Evolutionary conservation across 2,888 invertebrate species (phyloP).

Genomic region (Lumbricus terrestris): DNA sequence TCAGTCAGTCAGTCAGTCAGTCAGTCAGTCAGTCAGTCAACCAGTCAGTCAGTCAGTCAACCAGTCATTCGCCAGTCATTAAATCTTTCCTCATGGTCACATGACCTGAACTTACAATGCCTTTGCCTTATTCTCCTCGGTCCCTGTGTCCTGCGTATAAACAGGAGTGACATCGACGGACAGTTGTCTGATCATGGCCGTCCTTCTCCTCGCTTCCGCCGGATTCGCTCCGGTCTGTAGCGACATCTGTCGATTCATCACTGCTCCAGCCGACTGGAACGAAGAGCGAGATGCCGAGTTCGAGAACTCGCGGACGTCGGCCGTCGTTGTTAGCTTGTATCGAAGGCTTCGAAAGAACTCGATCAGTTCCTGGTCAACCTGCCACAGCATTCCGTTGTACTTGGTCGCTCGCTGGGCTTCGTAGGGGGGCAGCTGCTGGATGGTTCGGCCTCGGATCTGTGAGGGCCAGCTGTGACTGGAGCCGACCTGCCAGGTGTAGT

Average conservation of each 20-base stretch:
- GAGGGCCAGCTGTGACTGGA: conserved; percentile 12
- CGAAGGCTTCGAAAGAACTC: conserved; percentile 11
- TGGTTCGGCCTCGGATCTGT: conserved; percentile 18
- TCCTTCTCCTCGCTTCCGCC: background rate
- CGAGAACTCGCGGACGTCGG: background rate
- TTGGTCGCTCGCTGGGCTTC: conserved; percentile 35
- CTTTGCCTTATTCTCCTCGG: background rate
- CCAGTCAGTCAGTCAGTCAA: too few species aligned
- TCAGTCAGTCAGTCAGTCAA: too few species aligned
- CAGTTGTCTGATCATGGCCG: background rate
- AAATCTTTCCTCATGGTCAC: too few species aligned
- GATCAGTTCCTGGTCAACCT: conserved; percentile 6
- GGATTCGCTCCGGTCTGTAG: background rate
- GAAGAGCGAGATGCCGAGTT: background rate
- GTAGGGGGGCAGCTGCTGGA: conserved; percentile 31
- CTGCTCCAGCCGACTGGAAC: background rate
- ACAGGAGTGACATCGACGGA: background rate
- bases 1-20: too few species aligned
- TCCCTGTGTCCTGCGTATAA: background rate
- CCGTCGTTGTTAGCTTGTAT: background rate
- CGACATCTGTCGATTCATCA: conserved; percentile 10
- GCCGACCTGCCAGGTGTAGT: conserved; percentile 37
- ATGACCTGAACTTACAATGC: background rate
- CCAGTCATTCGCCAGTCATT: too few species aligned
- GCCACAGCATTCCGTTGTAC: conserved; percentile 31